phyloP scores from a whole-genome alignment of 2,888 invertebrate species.

The Cantharis nigra region DNA sequence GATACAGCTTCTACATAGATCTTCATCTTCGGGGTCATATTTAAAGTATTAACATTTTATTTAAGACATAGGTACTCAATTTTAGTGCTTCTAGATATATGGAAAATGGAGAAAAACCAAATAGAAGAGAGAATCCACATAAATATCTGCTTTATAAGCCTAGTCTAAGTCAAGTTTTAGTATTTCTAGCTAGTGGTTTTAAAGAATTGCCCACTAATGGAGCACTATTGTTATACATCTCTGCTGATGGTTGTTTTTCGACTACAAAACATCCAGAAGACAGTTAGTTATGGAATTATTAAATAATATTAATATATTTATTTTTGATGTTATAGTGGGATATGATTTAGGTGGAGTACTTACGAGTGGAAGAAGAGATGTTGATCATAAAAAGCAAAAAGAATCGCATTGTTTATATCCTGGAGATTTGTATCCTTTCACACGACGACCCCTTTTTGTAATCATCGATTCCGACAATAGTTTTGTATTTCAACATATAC shows the following conservation, averaged over 20 bases:
- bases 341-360: slow-evolving; percentile 91
- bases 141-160: slow-evolving; percentile 96
- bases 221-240: slow-evolving; percentile 88
- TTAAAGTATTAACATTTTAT: neutral
- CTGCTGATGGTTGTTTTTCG: slow-evolving; percentile 88
- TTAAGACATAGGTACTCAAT: slow-evolving; percentile 19
- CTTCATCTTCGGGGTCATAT: neutral
- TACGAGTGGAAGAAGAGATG: slow-evolving; percentile 85
- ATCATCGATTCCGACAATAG: slow-evolving; percentile 96
- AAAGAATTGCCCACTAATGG: slow-evolving; percentile 92
- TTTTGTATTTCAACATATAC: slow-evolving; percentile 88
- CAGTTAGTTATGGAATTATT: slow-evolving; percentile 63
- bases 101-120: slow-evolving; percentile 73
- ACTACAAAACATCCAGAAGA: slow-evolving; percentile 86
- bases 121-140: slow-evolving; percentile 89
- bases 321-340: slow-evolving; percentile 65
- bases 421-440: slow-evolving; percentile 91
- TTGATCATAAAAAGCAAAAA: slow-evolving; percentile 61
- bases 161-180: slow-evolving; percentile 89
- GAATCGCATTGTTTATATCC: slow-evolving; percentile 86
- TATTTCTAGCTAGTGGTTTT: slow-evolving; percentile 90
- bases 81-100: slow-evolving; percentile 50
- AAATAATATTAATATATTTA: neutral
- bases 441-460: slow-evolving; percentile 88
- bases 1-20: too few species aligned